Base-by-base conservation (phyloP, 2,888 invertebrate genomes). In the Seira sanloemensis region DNA sequence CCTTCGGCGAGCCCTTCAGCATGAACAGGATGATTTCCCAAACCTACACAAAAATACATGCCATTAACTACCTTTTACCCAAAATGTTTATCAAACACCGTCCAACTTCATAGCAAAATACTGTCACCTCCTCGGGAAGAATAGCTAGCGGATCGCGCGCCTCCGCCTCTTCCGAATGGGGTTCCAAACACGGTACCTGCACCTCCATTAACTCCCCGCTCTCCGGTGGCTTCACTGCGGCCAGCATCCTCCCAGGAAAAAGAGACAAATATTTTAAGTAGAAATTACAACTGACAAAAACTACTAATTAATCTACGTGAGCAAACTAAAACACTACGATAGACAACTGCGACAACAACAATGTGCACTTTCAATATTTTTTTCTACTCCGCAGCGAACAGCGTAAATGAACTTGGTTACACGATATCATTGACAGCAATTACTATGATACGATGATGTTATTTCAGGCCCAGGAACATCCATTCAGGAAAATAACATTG, bases 81-180 rank as follows among this genome's bases (percentile, higher is more conserved):
- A 58, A 58, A 37, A 12, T 12, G 12, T 37, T 37, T 4, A 12
- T 37, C 37, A 7, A 37, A 7, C 5, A 37, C 37, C 4, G 12
- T 37, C 12, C 37, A 37, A 37, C 19, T 37, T 19, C n/a, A 19
- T 21, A 23, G 24, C 66, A 66, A 66, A 66, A 7, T 66, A 23
- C 12, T 9, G 12, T 19, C n/a, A 78, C 78, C 78, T 78, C 78
- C 46, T 78, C 69, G 1, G 78, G 78, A 27, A 78, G n/a, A 58
- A 71, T 19, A 0, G 67, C 27, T 1, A 78, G 37, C 7, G 78
- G 78, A 23, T 78, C 27, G 12, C 27, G 54, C 4, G 18, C 75
- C 16, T 62, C 73, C 4, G 50, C 71, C 9, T 50, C 1, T 12
- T 4, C 58, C 66, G 24, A 66, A 21, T n/a, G n/a, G n/a, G n/a